Evolutionary conservation across 1,140 invertebrate genomes (phyloP).

Genomic region (Diabrotica virgifera): DNA sequence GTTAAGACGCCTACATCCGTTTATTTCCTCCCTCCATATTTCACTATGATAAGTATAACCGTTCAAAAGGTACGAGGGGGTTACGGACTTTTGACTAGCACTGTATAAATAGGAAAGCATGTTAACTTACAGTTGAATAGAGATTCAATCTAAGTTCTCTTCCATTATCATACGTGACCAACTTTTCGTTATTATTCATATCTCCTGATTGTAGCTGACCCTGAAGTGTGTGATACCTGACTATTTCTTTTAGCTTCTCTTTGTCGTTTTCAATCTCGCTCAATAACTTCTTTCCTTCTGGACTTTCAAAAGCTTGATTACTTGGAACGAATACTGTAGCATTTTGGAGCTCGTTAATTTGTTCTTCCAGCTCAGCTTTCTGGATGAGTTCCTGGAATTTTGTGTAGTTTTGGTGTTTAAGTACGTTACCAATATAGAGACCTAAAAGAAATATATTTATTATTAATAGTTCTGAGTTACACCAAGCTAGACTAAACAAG

Average conservation of each 20-base stretch:
- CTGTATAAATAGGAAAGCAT: too few relatives aligned
- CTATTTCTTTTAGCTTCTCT: slow-evolving; percentile 52
- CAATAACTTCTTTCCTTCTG: slow-evolving; percentile 46
- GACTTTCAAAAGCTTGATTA: slow-evolving; percentile 57
- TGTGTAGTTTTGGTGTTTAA: slow-evolving; percentile 51
- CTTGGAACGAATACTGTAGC: slow-evolving; percentile 63
- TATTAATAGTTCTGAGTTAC: too few relatives aligned
- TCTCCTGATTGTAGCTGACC: slow-evolving; percentile 52
- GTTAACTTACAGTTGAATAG: slow-evolving; percentile 52
- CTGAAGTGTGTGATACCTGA: slow-evolving; percentile 58
- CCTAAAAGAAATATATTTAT: slow-evolving; percentile 38
- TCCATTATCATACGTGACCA: slow-evolving; percentile 50
- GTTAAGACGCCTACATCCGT: too few relatives aligned
- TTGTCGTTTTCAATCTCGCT: slow-evolving; percentile 47
- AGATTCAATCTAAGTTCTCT: slow-evolving; percentile 55
- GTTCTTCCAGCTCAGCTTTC: slow-evolving; percentile 56
- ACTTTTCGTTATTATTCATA: slow-evolving; percentile 52
- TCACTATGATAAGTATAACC: too few relatives aligned
- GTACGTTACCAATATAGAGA: slow-evolving; percentile 48
- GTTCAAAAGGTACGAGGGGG: too few relatives aligned
- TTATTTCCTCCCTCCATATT: too few relatives aligned
- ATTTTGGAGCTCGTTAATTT: slow-evolving; percentile 56
- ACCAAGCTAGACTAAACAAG: too few relatives aligned
- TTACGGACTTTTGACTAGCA: too few relatives aligned
- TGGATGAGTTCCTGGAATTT: slow-evolving; percentile 52